phyloP scores from a whole-genome alignment of 2,888 invertebrate species.

The Hirtodrosophila confusa region DNA sequence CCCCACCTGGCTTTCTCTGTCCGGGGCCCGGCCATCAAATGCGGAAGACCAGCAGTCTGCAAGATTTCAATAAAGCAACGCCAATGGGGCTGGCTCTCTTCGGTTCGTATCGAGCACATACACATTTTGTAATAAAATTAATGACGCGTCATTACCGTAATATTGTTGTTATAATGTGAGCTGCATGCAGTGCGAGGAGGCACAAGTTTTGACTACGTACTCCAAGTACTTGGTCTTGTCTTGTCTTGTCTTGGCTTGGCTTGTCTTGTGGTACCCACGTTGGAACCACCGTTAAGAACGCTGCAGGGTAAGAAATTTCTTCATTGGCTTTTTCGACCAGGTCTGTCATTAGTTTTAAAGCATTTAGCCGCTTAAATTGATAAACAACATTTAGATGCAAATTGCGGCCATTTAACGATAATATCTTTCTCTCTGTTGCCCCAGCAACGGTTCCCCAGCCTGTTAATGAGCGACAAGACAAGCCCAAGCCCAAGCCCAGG shows the following conservation, averaged over 20 bases:
- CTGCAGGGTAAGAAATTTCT: slow-evolving; percentile 73
- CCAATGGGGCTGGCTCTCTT: slow-evolving; percentile 45
- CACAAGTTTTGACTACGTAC: slow-evolving; percentile 15
- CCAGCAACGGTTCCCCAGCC: slow-evolving; percentile 52
- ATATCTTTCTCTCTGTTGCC: slow-evolving; percentile 43
- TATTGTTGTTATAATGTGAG: slow-evolving; percentile 75
- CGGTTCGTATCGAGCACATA: slow-evolving; percentile 49
- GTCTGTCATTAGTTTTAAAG: slow-evolving; percentile 73
- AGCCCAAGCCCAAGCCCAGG: not conserved
- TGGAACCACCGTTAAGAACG: slow-evolving; percentile 57
- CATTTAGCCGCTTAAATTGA: slow-evolving; percentile 79
- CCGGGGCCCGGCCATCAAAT: slow-evolving; percentile 52
- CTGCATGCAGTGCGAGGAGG: slow-evolving; percentile 43
- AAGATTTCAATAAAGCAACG: slow-evolving; percentile 69
- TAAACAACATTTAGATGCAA: slow-evolving; percentile 78
- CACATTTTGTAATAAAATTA: slow-evolving; percentile 78
- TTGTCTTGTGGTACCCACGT: slow-evolving; percentile 21
- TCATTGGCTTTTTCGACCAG: slow-evolving; percentile 66
- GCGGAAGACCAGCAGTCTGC: slow-evolving; percentile 72
- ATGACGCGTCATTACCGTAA: slow-evolving; percentile 78
- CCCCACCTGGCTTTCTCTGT: slow-evolving; percentile 33
- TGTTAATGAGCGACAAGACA: slow-evolving; percentile 56
- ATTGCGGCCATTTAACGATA: slow-evolving; percentile 75
- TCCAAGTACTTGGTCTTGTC: slow-evolving; percentile 20
- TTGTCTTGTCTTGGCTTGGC: not conserved